Percentiles rank a stretch among this genome's conserved stretches.
Conservation (phyloP, 2,888 invertebrate genomes). For the Resseliella maxima region DNA sequence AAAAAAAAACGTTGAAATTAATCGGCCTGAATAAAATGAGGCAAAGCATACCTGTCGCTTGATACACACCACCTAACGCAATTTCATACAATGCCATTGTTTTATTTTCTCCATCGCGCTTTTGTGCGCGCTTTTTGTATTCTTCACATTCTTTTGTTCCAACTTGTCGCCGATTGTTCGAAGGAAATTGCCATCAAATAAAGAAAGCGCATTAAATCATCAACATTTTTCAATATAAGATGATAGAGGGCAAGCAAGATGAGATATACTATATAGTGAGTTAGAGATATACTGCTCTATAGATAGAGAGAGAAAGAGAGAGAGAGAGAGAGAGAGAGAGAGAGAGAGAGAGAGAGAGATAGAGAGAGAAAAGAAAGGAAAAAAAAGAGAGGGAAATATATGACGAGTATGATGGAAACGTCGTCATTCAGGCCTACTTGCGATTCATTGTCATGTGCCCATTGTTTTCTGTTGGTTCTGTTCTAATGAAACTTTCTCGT, state of each 20-base stretch:
- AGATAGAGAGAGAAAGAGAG: too few species aligned
- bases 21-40: neutral
- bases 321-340: too few species aligned
- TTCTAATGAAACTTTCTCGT: neutral
- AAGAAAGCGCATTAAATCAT: neutral
- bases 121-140: neutral
- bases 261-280: too few species aligned
- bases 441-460: neutral
- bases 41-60: constrained; percentile 1
- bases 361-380: too few species aligned
- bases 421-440: neutral
- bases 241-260: neutral
- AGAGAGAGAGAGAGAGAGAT: too few species aligned
- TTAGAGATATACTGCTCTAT: too few species aligned
- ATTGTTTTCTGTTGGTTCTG: neutral
- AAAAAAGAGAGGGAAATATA: too few species aligned
- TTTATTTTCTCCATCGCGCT: neutral
- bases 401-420: neutral
- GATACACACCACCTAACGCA: constrained; percentile 24
- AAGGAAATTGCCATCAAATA: constrained; percentile 34
- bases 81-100: neutral
- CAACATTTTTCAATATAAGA: neutral
- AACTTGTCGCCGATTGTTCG: neutral
- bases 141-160: neutral
- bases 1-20: neutral